Conservation (phyloP, 1,140 invertebrate genomes). For the Vanessa tameamea region DNA sequence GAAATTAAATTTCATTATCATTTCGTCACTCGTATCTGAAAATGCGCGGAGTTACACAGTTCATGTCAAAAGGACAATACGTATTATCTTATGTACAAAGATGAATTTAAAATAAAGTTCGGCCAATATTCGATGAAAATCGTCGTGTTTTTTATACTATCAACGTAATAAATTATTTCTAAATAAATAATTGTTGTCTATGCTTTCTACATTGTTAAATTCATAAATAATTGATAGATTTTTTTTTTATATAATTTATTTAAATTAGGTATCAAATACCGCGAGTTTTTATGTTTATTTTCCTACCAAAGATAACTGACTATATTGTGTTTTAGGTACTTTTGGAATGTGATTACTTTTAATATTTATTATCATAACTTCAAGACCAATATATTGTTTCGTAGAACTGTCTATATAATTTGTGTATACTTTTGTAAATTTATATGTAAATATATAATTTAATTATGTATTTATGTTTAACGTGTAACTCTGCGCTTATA, state of each 20-base stretch:
- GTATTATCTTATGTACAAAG: too few species aligned
- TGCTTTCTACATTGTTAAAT: background rate
- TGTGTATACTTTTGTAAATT: background rate
- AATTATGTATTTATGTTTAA: background rate
- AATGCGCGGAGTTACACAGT: conserved; percentile 36
- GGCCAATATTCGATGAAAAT: too few species aligned
- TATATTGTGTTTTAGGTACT: background rate
- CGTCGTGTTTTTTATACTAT: too few species aligned
- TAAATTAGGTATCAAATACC: conserved; percentile 34
- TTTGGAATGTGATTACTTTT: background rate
- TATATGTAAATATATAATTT: conserved; percentile 4
- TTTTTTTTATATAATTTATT: conserved; percentile 15
- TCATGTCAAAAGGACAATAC: too few species aligned
- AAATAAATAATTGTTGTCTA: background rate
- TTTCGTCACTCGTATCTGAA: conserved; percentile 29
- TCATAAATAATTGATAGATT: background rate
- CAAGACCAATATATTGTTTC: background rate
- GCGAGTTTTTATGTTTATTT: conserved; percentile 7
- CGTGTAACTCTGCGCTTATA: conserved; percentile 55
- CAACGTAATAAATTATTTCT: background rate
- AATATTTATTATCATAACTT: background rate
- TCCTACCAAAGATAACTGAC: conserved; percentile 21
- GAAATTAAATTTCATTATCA: conserved; percentile 49
- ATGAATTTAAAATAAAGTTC: too few species aligned
- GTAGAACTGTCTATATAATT: background rate